A percentile compares a stretch with the other conserved stretches of the same genome.
phyloP scores from a whole-genome alignment of 2,797 vertebrate species.

The Gymnoscopelus microlampas region DNA sequence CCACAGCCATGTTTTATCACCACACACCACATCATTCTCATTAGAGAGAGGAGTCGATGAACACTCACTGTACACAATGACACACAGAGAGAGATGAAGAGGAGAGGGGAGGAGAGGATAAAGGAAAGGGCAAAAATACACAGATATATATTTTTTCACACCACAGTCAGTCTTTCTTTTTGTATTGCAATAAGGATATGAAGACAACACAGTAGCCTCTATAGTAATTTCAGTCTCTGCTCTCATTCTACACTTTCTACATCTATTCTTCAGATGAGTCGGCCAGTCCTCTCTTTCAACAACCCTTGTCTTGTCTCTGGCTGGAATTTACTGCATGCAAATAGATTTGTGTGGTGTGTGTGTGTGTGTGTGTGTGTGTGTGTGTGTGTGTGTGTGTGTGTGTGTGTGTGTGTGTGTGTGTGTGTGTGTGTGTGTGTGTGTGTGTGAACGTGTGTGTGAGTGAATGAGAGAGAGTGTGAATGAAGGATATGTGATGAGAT shows the following conservation, averaged over 20 bases:
- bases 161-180: too few relatives aligned
- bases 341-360: slow-evolving; percentile 86
- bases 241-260: background rate
- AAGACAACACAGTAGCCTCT: too few relatives aligned
- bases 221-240: too few relatives aligned
- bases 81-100: background rate
- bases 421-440: slow-evolving; percentile 59
- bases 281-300: slow-evolving; percentile 20
- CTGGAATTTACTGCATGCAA: slow-evolving; percentile 97
- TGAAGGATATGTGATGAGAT: slow-evolving; percentile 94
- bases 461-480: slow-evolving; percentile 25
- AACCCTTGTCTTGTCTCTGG: slow-evolving; percentile 79
- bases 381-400: slow-evolving; percentile 65
- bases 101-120: background rate
- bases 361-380: slow-evolving; percentile 13
- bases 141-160: too few relatives aligned
- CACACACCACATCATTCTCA: slow-evolving; percentile 66
- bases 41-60: slow-evolving; percentile 61
- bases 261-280: slow-evolving; percentile 41
- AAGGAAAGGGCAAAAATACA: background rate
- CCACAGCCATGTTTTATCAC: slow-evolving; percentile 67
- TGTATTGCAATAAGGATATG: too few relatives aligned
- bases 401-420: slow-evolving; percentile 77
- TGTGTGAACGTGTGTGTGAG: slow-evolving; percentile 62
- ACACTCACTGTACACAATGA: slow-evolving; percentile 52